phyloP scores from a whole-genome alignment of 2,888 invertebrate genomes.

The Aspidiotus rigidus region DNA sequence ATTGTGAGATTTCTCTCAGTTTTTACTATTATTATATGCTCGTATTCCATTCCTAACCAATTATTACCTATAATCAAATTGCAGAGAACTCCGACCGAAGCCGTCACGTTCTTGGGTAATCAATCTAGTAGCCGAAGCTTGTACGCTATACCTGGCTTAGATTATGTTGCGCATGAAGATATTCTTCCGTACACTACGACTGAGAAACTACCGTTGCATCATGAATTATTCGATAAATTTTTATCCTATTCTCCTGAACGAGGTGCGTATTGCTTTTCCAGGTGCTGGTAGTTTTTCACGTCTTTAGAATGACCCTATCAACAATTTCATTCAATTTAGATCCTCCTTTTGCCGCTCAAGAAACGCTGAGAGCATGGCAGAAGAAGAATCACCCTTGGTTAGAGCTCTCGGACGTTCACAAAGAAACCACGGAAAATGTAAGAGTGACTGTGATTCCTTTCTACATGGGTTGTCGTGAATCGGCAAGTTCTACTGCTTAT shows the following conservation, averaged over 20 bases:
- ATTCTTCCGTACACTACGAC: conserved; percentile 87
- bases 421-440: conserved; percentile 92
- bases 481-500: conserved; percentile 82
- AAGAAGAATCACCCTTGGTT: conserved; percentile 96
- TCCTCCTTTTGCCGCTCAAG: conserved; percentile 78
- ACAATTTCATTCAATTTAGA: conserved; percentile 46
- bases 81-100: conserved; percentile 94
- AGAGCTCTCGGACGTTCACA: conserved; percentile 90
- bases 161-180: conserved; percentile 97
- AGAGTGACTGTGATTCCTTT: conserved; percentile 97
- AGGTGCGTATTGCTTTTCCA: conserved; percentile 46
- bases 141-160: conserved; percentile 92
- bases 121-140: conserved; percentile 89
- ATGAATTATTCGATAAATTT: conserved; percentile 95
- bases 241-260: conserved; percentile 67
- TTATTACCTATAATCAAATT: conserved; percentile 9
- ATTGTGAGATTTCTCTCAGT: conserved; percentile 58
- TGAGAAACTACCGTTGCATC: conserved; percentile 80
- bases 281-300: conserved; percentile 13
- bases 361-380: conserved; percentile 89
- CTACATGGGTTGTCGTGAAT: conserved; percentile 90
- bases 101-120: conserved; percentile 92
- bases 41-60: background rate
- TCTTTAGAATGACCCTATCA: conserved; percentile 27
- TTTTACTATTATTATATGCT: background rate